Evolutionary conservation across 2,888 invertebrate genomes (phyloP), one percentile per base, ranked within the genome.

Genomic region (Cyclophora albipunctata): DNA sequence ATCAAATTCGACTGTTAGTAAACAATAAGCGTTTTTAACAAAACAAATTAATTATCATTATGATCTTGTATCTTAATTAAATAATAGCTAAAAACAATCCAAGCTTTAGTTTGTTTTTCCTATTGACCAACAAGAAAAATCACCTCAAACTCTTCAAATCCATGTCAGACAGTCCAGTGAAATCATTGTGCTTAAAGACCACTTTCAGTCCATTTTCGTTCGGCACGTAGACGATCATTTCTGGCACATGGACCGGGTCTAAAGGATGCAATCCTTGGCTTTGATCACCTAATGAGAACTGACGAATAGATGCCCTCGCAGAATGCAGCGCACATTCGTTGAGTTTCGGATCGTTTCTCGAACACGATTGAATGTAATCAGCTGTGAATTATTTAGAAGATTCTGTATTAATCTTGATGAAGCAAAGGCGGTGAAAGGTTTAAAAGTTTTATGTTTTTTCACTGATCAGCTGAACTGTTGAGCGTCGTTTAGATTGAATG

Each of bases 161-260:
- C 63, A 82, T 58, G n/a, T 54, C 63, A 2, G 81, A 75, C 34
- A 84, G 64, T 5, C 82, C 83, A 20, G 66, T 73, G 47, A 84
- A 82, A 43, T 71, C 62, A 48, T 82, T 83, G 4, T 82, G 73
- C 47, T 73, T 75, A 50, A 83, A 84, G 0, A 67, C 55, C 33
- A 83, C 51, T 52, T 74, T 79, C 2, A 82, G 57, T 0, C 81
- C 82, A 49, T 77, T 77, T 47, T 81, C 73, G 40, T 82, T 79
- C 0, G 82, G 82, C 0, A 83, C 69, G 44, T 66, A 77, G 0
- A 79, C 73, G 0, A 66, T 71, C 73, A 84, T 77, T 61, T 78
- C 70, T 40, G 70, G 62, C 0, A 82, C 80, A 48, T 67, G 76
- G 3, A 82, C 58, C 0, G 81, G 81, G 41, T 83, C 81, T 48